Conservation (phyloP, 2,797 vertebrate genomes). For the Syngnathus acus region DNA sequence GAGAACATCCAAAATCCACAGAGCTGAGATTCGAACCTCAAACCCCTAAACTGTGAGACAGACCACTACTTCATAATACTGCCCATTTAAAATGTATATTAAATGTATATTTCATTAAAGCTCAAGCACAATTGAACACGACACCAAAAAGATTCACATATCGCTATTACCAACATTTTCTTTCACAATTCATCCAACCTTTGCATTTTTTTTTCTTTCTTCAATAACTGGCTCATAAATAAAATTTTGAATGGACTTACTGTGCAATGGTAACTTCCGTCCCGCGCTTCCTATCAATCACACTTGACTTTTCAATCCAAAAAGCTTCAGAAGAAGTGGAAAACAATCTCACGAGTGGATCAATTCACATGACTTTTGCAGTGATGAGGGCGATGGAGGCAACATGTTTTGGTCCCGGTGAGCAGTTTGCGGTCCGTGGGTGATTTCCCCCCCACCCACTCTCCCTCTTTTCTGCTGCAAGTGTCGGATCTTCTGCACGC, state of each 20-base stretch:
- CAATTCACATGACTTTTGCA: slow-evolving; percentile 47
- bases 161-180: not conserved
- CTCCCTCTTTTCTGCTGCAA: slow-evolving; percentile 22
- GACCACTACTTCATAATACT: not conserved
- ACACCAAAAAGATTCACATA: not conserved
- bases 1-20: not conserved
- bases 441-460: slow-evolving; percentile 33
- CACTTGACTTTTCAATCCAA: slow-evolving; percentile 39
- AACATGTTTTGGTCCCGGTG: slow-evolving; percentile 65
- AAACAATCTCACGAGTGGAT: slow-evolving; percentile 9
- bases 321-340: slow-evolving; percentile 34
- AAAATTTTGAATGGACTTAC: slow-evolving; percentile 46
- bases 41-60: not conserved
- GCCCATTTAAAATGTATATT: not conserved
- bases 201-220: slow-evolving; percentile 6
- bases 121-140: not conserved
- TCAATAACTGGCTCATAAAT: not conserved
- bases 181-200: not conserved
- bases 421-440: slow-evolving; percentile 48
- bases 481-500: slow-evolving; percentile 56
- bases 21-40: not conserved
- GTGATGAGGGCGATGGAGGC: slow-evolving; percentile 43
- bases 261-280: slow-evolving; percentile 44
- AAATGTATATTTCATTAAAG: not conserved
- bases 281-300: slow-evolving; percentile 25